Base-by-base conservation (phyloP, 2,888 invertebrate species). In the Rhamnusium bicolor region DNA sequence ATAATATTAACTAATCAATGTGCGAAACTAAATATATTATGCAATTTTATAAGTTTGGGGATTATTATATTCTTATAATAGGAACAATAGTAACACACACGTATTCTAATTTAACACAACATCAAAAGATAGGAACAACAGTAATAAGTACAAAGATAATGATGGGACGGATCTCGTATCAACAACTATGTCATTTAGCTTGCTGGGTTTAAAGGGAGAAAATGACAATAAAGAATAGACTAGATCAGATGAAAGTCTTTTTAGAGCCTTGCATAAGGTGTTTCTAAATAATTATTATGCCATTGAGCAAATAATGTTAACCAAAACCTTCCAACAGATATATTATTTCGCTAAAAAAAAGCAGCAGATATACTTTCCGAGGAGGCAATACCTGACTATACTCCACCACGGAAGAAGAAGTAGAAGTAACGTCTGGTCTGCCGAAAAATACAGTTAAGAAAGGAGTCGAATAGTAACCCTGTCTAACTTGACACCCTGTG, bases 391-490 rank as follows among this genome's bases (percentile, higher is more conserved):
- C 91, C 93, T 79, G 94, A 95, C 83, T 93, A 93, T 81, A 93
- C 93, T 2, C 95, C 96, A 0, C 97, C 98, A 0, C 94, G 97
- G 24, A 94, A 97, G 85, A 98, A 98, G 92, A 97, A 98, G 92
- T 98, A 97, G 91, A 97, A 97, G 91, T 96, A 96, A 86, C 93
- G 98, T 98, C 5, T 98, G 98, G 98, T 97, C 88, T 97, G 97
- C 86, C 92, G 97, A 73, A 98, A 98, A 89, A 96, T 97, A 83
- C 97, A 98, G 85, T 90, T 97, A 77, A 97, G 97, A 88, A 96
- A 96, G 88, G 96, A 96, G 89, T 92, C 96, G 75, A 93, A 93
- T 85, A 92, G 94, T 85, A 94, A 93, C 84, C 93, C 93, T 82
- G 93, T 93, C 0, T 93, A 99, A 98, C 89, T 98, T 97, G 88